phyloP scores from a whole-genome alignment of 2,888 invertebrate genomes.

The Mechanitis mazaeus region DNA sequence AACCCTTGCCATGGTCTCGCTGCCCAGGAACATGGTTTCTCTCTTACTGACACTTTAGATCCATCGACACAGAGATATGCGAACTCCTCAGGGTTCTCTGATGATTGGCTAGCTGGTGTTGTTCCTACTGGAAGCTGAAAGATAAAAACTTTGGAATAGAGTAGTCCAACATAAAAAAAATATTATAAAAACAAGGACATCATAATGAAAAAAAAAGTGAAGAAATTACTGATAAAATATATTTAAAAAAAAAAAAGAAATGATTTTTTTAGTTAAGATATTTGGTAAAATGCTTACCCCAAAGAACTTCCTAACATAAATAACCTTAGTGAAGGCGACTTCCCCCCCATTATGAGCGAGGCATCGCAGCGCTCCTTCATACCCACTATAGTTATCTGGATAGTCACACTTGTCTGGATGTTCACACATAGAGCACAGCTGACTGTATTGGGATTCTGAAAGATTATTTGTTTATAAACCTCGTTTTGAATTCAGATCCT shows the following conservation, averaged over 20 bases:
- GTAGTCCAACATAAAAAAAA: too few relatives aligned
- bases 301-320: slow-evolving; percentile 86
- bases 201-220: too few relatives aligned
- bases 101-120: slow-evolving; percentile 72
- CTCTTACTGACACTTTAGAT: slow-evolving; percentile 79
- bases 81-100: slow-evolving; percentile 80
- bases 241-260: neutral
- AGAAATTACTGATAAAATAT: too few relatives aligned
- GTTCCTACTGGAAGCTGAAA: slow-evolving; percentile 78
- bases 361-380: slow-evolving; percentile 90
- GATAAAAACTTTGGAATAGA: neutral
- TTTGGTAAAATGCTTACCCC: slow-evolving; percentile 71
- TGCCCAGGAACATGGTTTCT: slow-evolving; percentile 86
- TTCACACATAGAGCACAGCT: slow-evolving; percentile 86
- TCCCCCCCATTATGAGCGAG: slow-evolving; percentile 88
- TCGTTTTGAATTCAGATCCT: too few relatives aligned
- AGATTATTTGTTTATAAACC: slow-evolving; percentile 3
- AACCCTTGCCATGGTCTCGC: slow-evolving; percentile 91
- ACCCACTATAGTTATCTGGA: slow-evolving; percentile 90
- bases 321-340: slow-evolving; percentile 90
- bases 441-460: slow-evolving; percentile 84
- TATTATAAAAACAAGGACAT: too few relatives aligned
- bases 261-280: neutral
- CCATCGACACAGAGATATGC: slow-evolving; percentile 89
- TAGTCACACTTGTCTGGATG: slow-evolving; percentile 86